A percentile compares a stretch with the other conserved stretches of the same genome.
Conservation (phyloP, 2,888 invertebrate genomes). For the Diplolepis rosae region DNA sequence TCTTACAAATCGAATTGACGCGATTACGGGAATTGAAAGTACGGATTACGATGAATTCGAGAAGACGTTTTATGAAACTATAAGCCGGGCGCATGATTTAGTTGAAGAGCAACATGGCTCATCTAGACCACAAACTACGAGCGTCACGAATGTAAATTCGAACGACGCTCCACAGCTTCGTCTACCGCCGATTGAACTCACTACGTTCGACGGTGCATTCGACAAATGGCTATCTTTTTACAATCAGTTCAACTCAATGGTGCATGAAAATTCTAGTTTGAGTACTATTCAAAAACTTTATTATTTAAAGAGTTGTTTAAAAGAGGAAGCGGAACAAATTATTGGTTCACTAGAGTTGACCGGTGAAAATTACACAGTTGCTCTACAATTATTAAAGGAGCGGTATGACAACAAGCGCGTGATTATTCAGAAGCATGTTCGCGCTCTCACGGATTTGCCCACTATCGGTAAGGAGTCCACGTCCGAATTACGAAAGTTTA, state of each 20-base stretch:
- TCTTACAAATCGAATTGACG: too few species aligned
- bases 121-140: too few species aligned
- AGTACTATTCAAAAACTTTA: conserved; percentile 34
- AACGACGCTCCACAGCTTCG: too few species aligned
- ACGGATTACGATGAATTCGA: too few species aligned
- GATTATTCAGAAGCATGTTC: too few species aligned
- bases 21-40: too few species aligned
- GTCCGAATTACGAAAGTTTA: neutral
- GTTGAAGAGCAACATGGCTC: too few species aligned
- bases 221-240: conserved; percentile 4
- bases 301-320: conserved; percentile 31
- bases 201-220: neutral
- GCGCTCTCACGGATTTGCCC: neutral
- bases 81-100: too few species aligned
- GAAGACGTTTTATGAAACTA: too few species aligned
- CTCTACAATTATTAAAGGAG: conserved; percentile 7
- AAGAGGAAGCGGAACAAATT: neutral
- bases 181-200: neutral
- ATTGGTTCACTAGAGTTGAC: conserved; percentile 3
- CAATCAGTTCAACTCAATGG: conserved; percentile 23
- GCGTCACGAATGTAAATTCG: too few species aligned
- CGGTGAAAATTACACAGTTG: conserved; percentile 1
- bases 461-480: conserved; percentile 14
- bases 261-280: neutral
- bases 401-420: too few species aligned